These are phyloP conservation scores for Pipistrellus pipistrellus DNA, from an alignment of 2,797 vertebrate genomes.

Conservation along the genomic window DNA sequence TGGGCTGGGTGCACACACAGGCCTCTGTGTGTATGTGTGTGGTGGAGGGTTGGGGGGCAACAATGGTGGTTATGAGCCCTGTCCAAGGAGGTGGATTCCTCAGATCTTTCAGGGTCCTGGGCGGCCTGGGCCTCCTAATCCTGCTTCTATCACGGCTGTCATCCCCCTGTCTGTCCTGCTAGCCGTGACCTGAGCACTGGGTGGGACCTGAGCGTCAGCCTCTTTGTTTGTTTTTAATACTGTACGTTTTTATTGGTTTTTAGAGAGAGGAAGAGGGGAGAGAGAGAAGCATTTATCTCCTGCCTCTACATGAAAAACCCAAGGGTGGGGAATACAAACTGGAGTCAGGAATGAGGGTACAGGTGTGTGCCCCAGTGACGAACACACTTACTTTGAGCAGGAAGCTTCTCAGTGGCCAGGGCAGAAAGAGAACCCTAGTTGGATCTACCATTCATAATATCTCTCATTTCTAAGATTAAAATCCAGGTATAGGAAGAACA, in stretches of 20 bases:
- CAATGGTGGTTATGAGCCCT: neutral
- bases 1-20: neutral
- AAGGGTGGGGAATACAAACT: neutral
- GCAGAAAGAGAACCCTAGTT: constrained; percentile 1
- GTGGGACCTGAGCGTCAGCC: too few species aligned
- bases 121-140: neutral
- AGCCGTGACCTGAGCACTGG: too few species aligned
- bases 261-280: neutral
- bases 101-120: neutral
- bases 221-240: neutral
- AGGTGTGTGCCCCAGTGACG: neutral
- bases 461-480: neutral
- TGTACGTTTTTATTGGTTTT: neutral
- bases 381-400: neutral
- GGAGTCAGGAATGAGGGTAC: neutral
- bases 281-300: neutral
- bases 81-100: neutral
- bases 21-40: neutral
- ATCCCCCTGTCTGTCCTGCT: too few species aligned
- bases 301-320: neutral
- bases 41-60: neutral
- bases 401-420: constrained; percentile 15
- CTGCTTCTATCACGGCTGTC: too few species aligned
- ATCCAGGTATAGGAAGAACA: neutral
- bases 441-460: neutral